A percentile compares a stretch with the other conserved stretches of the same genome.
These are phyloP conservation scores for Leucoma salicis DNA, from an alignment of 2,888 invertebrate species.

Conservation along the genomic window DNA sequence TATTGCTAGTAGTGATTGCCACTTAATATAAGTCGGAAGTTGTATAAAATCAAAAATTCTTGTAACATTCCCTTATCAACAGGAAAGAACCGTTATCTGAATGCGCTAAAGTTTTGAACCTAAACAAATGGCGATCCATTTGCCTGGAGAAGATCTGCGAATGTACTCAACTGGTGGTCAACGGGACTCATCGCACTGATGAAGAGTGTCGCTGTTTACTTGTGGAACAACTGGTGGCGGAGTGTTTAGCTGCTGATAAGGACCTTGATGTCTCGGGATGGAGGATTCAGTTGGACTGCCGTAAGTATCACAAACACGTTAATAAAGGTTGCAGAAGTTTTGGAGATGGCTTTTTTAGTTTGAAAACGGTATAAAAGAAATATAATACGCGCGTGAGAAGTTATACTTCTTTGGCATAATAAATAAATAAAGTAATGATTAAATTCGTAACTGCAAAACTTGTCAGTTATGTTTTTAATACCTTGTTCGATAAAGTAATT, in stretches of 20 bases:
- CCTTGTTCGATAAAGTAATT: too few relatives aligned
- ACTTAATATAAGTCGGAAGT: too few relatives aligned
- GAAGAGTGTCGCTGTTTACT: constrained; percentile 86
- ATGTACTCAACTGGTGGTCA: constrained; percentile 83
- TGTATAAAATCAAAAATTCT: not conserved
- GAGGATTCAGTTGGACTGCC: constrained; percentile 87
- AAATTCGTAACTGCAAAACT: too few relatives aligned
- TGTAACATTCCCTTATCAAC: constrained; percentile 6
- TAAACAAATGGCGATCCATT: constrained; percentile 86
- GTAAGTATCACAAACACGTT: too few relatives aligned
- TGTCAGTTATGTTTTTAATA: too few relatives aligned
- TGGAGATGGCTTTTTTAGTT: too few relatives aligned
- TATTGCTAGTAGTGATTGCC: too few relatives aligned
- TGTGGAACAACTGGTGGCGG: constrained; percentile 86
- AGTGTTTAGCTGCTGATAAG: constrained; percentile 86
- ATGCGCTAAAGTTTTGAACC: constrained; percentile 84
- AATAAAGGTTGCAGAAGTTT: too few relatives aligned
- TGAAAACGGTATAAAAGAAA: too few relatives aligned
- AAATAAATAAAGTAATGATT: too few relatives aligned
- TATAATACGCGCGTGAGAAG: too few relatives aligned
- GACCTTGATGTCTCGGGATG: constrained; percentile 85
- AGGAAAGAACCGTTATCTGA: constrained; percentile 85
- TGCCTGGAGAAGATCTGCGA: constrained; percentile 90
- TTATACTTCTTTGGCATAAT: too few relatives aligned
- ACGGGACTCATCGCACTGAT: constrained; percentile 55